Evolutionary conservation across 2,888 invertebrate species (phyloP), one percentile per base, ranked within the genome.

Genomic region (Listrodromus nycthemerus): DNA sequence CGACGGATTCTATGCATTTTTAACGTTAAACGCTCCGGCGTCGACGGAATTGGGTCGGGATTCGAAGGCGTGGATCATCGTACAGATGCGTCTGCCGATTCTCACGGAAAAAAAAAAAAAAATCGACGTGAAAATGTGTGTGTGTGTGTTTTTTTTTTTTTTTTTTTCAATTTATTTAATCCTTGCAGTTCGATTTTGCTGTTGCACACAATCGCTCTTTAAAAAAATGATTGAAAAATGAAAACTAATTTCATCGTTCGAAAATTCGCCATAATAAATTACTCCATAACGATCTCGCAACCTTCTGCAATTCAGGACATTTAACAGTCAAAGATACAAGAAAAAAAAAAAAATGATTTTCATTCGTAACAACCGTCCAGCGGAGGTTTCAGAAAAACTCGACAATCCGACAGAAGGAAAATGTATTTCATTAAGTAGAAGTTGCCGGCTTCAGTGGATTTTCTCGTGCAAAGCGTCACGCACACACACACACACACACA

Each of bases 1-100:
- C 73, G 82, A 82, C 82, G 77, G 82, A 82, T 82, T 82, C 82
- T 82, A 82, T 82, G 82, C 77, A 82, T 82, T 77, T 82, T 77
- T 73, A 82, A 73, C 77, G 82, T 73, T 77, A 71, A 70, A 66
- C 71, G 24, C 61, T n/a, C 77, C 76, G 76, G 58, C 77, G 63
- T 66, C 37, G 66, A 30, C n/a, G 13, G 71, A 77, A 82, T 82
- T 77, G 77, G 77, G 77, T 73, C 58, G 73, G 66, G 55, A 52
- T n/a, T 73, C 65, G 58, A 63, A 27, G 16, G 63, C 48, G 63
- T 41, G 61, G 55, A 37, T 27, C 19, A 55, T 55, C 24, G 27
- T 24, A 27, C 73, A 67, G 67, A 67, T 73, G 65, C 61, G 21
- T 76, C 55, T 24, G 45, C 27, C 55, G 74, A 45, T 65, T 55